Conservation (phyloP, 2,888 invertebrate genomes). For the Trissolcus japonicus region DNA sequence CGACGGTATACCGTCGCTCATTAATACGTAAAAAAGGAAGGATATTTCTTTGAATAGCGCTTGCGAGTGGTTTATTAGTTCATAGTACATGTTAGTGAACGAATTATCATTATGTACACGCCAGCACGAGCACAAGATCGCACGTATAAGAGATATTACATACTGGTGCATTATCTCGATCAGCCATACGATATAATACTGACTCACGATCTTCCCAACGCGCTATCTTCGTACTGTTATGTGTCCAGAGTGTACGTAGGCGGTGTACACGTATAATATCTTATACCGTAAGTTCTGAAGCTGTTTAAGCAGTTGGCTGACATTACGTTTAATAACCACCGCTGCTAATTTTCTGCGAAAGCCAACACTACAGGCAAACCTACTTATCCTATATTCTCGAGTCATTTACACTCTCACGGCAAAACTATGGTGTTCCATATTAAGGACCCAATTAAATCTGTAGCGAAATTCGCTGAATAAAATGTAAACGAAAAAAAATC, state of each 20-base stretch:
- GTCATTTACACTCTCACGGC: constrained; percentile 4
- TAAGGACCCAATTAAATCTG: background rate
- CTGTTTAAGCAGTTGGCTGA: constrained; percentile 48
- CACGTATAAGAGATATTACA: constrained; percentile 53
- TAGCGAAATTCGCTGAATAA: background rate
- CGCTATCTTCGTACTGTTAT: constrained; percentile 50
- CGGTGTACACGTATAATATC: constrained; percentile 41
- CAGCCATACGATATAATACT: constrained; percentile 46
- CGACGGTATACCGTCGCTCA: no score
- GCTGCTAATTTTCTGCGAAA: constrained; percentile 48
- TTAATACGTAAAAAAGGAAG: background rate
- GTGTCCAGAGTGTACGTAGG: constrained; percentile 50
- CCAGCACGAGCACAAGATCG: constrained; percentile 24
- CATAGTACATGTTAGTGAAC: constrained; percentile 42
- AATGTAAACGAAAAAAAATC: no score
- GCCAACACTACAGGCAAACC: constrained; percentile 20
- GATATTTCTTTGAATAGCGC: constrained; percentile 16
- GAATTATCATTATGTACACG: constrained; percentile 51
- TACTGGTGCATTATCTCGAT: constrained; percentile 52
- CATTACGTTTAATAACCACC: constrained; percentile 43
- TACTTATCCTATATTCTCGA: constrained; percentile 11
- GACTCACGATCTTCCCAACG: constrained; percentile 50
- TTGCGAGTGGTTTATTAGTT: constrained; percentile 33
- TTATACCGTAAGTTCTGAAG: constrained; percentile 55
- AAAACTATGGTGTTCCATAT: background rate